These are phyloP conservation scores for Perizoma affinitatum DNA, from an alignment of 2,888 invertebrate genomes.

Conservation along the genomic window DNA sequence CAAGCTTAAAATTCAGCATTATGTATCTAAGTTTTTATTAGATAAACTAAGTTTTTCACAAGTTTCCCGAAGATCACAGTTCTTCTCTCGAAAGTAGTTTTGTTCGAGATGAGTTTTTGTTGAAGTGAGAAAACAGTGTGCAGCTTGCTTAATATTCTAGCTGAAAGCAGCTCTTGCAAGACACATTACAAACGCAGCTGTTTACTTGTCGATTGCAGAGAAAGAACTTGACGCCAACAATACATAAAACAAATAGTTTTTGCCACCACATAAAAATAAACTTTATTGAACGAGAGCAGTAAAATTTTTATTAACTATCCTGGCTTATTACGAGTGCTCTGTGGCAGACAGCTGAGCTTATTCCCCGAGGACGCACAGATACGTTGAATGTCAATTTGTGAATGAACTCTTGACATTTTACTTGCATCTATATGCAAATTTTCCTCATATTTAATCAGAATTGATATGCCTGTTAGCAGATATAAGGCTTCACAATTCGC, in stretches of 20 bases:
- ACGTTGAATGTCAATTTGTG: constrained; percentile 34
- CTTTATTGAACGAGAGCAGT: constrained; percentile 16
- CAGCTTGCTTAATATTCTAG: constrained; percentile 16
- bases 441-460: constrained; percentile 22
- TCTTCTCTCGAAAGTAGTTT: constrained; percentile 33
- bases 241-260: neutral
- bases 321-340: constrained; percentile 25
- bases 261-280: constrained; percentile 22
- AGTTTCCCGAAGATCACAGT: constrained; percentile 27
- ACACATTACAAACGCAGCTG: neutral
- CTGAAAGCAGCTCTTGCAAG: neutral
- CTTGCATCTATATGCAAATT: constrained; percentile 36
- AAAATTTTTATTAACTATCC: constrained; percentile 29
- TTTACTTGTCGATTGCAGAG: neutral
- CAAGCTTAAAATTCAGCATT: too few relatives aligned
- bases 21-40: constrained; percentile 10
- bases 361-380: constrained; percentile 28
- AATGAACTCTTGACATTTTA: constrained; percentile 49
- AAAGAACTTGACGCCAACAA: constrained; percentile 7
- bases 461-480: constrained; percentile 6
- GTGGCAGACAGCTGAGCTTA: constrained; percentile 20
- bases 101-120: constrained; percentile 35
- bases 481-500: neutral
- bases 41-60: constrained; percentile 19
- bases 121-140: constrained; percentile 22